phyloP scores from a whole-genome alignment of 2,888 invertebrate genomes.

The Endomychus coccineus region DNA sequence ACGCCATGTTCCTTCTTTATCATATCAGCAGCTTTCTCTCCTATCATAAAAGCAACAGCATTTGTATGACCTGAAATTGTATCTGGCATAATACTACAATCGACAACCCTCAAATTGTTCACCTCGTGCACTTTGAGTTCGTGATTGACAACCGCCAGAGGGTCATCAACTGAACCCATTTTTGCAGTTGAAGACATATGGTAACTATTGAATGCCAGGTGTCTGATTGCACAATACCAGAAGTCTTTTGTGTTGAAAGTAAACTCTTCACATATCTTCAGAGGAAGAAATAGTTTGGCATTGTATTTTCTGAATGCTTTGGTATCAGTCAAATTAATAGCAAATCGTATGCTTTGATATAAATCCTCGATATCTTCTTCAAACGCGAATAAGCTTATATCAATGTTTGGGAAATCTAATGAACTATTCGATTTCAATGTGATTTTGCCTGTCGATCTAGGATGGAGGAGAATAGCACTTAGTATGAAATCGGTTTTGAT shows the following conservation, averaged over 20 bases:
- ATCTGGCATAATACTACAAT: constrained; percentile 59
- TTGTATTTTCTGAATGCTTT: constrained; percentile 49
- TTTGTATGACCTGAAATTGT: constrained; percentile 59
- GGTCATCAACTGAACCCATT: constrained; percentile 55
- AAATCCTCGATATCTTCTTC: constrained; percentile 39
- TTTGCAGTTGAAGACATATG: constrained; percentile 62
- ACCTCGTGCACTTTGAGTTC: constrained; percentile 56
- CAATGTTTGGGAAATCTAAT: constrained; percentile 50
- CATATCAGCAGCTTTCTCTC: constrained; percentile 58
- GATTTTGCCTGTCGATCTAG: constrained; percentile 46
- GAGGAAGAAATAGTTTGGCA: constrained; percentile 48
- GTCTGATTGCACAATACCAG: constrained; percentile 57
- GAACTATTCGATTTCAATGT: constrained; percentile 48
- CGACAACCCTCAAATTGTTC: constrained; percentile 54
- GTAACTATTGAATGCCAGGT: constrained; percentile 54
- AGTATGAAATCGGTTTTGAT: constrained; percentile 23
- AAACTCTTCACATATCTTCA: constrained; percentile 48
- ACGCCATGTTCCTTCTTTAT: constrained; percentile 38
- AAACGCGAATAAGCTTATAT: constrained; percentile 50
- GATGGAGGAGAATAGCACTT: constrained; percentile 48
- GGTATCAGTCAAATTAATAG: constrained; percentile 43
- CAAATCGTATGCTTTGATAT: constrained; percentile 47
- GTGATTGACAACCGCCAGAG: constrained; percentile 55
- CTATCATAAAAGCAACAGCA: constrained; percentile 62
- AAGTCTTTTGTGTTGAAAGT: constrained; percentile 52